Evolutionary conservation across 2,888 invertebrate species (phyloP).

Genomic region (Plemyria rubiginata): DNA sequence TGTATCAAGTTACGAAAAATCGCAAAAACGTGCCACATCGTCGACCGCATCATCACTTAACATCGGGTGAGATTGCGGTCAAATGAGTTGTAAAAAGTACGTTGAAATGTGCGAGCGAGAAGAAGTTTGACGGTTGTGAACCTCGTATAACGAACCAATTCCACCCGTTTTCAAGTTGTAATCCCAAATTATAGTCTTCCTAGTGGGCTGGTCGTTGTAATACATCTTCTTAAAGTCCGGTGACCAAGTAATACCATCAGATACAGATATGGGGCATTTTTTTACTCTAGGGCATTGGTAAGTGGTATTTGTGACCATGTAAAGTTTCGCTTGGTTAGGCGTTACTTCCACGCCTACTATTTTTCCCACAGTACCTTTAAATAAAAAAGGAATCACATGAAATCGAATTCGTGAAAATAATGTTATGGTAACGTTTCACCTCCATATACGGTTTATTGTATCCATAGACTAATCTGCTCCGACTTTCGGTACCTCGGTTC

Average conservation of each 20-base stretch:
- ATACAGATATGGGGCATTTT: slow-evolving; percentile 16
- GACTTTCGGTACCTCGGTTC: no score
- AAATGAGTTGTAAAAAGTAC: no score
- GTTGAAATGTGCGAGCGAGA: no score
- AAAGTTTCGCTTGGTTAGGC: slow-evolving; percentile 10
- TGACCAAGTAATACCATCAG: slow-evolving; percentile 30
- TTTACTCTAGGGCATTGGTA: slow-evolving; percentile 10
- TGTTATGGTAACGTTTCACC: no score
- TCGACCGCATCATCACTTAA: no score
- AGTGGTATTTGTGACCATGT: slow-evolving; percentile 7
- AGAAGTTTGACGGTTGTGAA: no score
- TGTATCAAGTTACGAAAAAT: no score
- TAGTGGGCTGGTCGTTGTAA: slow-evolving; percentile 29
- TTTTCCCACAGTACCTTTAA: slow-evolving; percentile 3
- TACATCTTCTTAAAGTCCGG: slow-evolving; percentile 29
- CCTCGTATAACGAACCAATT: slow-evolving; percentile 17
- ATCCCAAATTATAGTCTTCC: slow-evolving; percentile 23
- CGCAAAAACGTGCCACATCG: no score
- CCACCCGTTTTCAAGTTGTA: slow-evolving; percentile 23
- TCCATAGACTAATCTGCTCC: no score
- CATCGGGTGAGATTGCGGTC: no score
- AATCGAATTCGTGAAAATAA: no score
- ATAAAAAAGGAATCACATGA: background rate
- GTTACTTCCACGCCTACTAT: background rate
- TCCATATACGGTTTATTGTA: no score